Conservation (phyloP, 2,797 vertebrate species). For the Mallotus villosus region DNA sequence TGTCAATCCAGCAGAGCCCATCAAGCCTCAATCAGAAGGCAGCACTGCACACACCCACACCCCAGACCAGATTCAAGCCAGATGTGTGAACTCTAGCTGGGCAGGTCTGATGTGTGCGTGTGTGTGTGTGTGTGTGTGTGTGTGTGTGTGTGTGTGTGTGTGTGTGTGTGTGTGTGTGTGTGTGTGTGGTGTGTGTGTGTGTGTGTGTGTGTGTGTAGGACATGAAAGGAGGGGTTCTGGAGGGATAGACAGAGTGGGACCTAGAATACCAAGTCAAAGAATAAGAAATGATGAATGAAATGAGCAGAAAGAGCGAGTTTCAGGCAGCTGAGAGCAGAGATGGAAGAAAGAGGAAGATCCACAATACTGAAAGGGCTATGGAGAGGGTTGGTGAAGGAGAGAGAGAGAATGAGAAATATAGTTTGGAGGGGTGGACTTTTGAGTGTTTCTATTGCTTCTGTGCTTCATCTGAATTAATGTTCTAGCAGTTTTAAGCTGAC, state of each 20-base stretch:
- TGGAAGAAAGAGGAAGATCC: not conserved
- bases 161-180: no score
- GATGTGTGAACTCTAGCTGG: slow-evolving; percentile 58
- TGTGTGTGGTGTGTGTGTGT: no score
- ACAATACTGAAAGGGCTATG: not conserved
- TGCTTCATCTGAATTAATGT: not conserved
- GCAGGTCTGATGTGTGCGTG: slow-evolving; percentile 21
- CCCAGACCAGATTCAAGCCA: slow-evolving; percentile 54
- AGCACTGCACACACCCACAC: not conserved
- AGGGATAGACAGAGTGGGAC: not conserved
- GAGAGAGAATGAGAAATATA: slow-evolving; percentile 29
- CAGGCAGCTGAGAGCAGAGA: not conserved
- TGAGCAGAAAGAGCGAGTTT: not conserved
- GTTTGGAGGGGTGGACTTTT: not conserved
- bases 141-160: no score
- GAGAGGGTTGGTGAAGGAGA: not conserved
- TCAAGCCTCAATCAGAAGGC: slow-evolving; percentile 55
- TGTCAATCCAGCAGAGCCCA: slow-evolving; percentile 58
- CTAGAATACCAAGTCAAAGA: not conserved
- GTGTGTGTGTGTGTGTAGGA: not conserved
- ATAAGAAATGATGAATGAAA: not conserved
- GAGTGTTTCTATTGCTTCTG: no score
- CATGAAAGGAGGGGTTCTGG: not conserved
- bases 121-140: no score
- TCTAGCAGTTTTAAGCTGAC: not conserved